Evolutionary conservation across 2,797 vertebrate genomes (phyloP), one percentile per base, ranked within the genome.

Genomic region (Chaetophractus vellerosus): DNA sequence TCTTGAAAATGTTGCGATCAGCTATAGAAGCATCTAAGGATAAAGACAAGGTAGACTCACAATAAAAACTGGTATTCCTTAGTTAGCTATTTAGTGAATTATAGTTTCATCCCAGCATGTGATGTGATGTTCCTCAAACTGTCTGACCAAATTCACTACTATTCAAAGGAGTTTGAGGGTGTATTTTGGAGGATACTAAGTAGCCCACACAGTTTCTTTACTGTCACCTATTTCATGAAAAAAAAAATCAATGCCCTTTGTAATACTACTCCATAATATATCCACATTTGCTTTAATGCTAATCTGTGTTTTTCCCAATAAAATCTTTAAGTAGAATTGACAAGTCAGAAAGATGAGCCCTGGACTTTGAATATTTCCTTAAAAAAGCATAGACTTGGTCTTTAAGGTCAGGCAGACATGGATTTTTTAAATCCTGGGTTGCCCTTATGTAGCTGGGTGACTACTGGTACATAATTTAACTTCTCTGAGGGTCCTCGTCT

Each of bases 1-100:
- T 99, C 71, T 98, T 99, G 52, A 99, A 99, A 98, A 99, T 99
- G 99, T 94, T 99, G 41, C 98, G 98, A 28, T 98, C 99, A 31
- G 99, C 99, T 1, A 99, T 99, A 0, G 98, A 98, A 55, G 99
- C 99, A 9, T 99, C 99, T 4, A 98, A 97, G 52, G 99, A 99
- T 98, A 99, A 99, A 98, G 99, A 99, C 98, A 99, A 99, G 98
- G 99, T 99, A 97, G 71, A 48, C 1, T 7, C 63, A 14, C 45
- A 3, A 8, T 55, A 41, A 48, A 50, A 0, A 28, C 50, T 26
- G 0, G 1, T 26, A 0, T 41, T 81, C 31, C 55, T 66, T 45
- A 23, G 2, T 33, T 59, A 7, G 28, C 26, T 14, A 3, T 31
- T 11, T 28, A 2, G 50, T 8, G 59, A 19, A 0, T 23, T 50